These are phyloP conservation scores for Eira barbara DNA, from an alignment of 2,113 vertebrate genomes.

Conservation along the genomic window DNA sequence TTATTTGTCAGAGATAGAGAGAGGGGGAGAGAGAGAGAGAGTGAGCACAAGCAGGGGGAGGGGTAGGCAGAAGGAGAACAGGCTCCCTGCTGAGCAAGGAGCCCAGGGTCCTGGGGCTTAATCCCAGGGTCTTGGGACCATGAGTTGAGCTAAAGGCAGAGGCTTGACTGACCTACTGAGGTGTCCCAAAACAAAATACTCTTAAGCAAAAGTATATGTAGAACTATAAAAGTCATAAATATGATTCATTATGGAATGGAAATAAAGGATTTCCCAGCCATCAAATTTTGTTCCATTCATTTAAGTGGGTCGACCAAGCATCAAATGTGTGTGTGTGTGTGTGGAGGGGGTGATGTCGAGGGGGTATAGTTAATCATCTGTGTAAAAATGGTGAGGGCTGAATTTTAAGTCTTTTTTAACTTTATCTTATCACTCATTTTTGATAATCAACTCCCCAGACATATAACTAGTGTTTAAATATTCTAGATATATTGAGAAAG, in stretches of 20 bases:
- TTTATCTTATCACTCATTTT: background rate
- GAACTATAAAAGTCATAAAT: background rate
- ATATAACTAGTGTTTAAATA: background rate
- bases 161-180: background rate
- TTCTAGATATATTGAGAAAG: background rate
- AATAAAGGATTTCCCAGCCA: background rate
- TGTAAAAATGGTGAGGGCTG: background rate
- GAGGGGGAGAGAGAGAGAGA: too few relatives aligned
- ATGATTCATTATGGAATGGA: background rate
- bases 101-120: background rate
- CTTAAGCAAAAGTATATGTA: background rate
- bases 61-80: background rate
- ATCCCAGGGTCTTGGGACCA: background rate
- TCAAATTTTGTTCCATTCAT: background rate
- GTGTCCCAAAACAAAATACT: background rate
- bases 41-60: too few relatives aligned
- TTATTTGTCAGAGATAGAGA: too few relatives aligned
- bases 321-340: background rate
- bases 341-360: too few relatives aligned
- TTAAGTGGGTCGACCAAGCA: background rate
- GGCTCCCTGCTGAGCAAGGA: background rate
- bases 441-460: background rate
- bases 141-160: background rate
- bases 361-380: background rate
- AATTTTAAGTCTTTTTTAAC: background rate